Evolutionary conservation across 2,888 invertebrate species (phyloP).

Genomic region (Sesia bembeciformis): DNA sequence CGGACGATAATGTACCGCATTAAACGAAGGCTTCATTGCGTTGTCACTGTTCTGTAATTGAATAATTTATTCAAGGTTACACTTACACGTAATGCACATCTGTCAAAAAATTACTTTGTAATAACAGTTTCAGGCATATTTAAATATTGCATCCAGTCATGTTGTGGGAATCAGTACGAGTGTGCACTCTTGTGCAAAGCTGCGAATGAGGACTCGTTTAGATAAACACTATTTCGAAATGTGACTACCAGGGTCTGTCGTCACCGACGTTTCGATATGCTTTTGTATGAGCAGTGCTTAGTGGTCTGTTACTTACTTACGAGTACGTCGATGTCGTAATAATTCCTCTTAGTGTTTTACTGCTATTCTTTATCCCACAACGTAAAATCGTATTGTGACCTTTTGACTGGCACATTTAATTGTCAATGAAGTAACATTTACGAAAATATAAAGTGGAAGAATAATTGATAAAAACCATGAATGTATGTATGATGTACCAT

Average conservation of each 20-base stretch:
- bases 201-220: constrained; percentile 38
- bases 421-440: too few relatives aligned
- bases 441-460: too few relatives aligned
- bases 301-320: not conserved
- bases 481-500: too few relatives aligned
- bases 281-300: constrained; percentile 17
- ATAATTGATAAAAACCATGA: too few relatives aligned
- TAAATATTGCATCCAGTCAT: too few relatives aligned
- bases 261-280: constrained; percentile 34
- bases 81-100: too few relatives aligned
- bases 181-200: constrained; percentile 38
- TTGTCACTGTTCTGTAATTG: too few relatives aligned
- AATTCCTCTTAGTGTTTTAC: not conserved
- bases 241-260: constrained; percentile 31
- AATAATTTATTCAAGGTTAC: too few relatives aligned
- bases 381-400: not conserved
- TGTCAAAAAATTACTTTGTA: too few relatives aligned
- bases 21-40: not conserved
- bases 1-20: constrained; percentile 17
- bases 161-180: constrained; percentile 39
- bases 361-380: not conserved
- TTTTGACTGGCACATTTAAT: too few relatives aligned
- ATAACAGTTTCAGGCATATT: too few relatives aligned
- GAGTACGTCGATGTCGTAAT: not conserved
- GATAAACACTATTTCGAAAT: constrained; percentile 49